Evolutionary conservation across 2,888 invertebrate species (phyloP).

Genomic region (Mythimna impura): DNA sequence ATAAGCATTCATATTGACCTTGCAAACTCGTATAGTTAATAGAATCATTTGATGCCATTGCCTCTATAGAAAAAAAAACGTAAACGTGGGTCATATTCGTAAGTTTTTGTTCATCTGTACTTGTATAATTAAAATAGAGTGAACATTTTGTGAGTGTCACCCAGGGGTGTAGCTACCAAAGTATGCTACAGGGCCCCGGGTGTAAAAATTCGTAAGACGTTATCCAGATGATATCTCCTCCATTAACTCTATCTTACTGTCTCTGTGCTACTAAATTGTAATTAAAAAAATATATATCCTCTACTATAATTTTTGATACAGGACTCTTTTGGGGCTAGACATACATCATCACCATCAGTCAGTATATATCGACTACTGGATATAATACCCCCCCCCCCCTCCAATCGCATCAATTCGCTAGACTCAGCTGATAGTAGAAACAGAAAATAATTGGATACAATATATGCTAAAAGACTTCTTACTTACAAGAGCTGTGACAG

Average conservation of each 20-base stretch:
- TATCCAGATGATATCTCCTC: no score
- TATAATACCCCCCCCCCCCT: neutral
- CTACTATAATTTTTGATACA: no score
- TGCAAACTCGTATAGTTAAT: slow-evolving; percentile 21
- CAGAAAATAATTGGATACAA: neutral
- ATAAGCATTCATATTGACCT: slow-evolving; percentile 37
- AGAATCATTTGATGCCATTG: slow-evolving; percentile 15
- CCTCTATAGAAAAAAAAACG: neutral
- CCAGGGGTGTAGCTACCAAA: no score
- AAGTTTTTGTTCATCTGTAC: neutral
- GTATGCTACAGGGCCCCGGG: no score
- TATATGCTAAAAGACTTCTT: neutral
- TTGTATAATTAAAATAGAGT: neutral
- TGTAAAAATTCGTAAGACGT: no score
- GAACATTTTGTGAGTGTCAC: no score
- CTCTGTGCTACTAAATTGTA: no score
- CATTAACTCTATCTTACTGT: no score
- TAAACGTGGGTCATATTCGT: neutral
- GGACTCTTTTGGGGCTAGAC: no score
- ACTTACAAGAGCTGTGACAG: neutral
- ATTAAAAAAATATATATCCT: no score
- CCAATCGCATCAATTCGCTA: neutral
- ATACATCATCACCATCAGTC: no score
- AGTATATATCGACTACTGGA: neutral
- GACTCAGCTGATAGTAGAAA: neutral